Conservation (phyloP, 1,140 invertebrate species). For the Oryzaephilus surinamensis region DNA sequence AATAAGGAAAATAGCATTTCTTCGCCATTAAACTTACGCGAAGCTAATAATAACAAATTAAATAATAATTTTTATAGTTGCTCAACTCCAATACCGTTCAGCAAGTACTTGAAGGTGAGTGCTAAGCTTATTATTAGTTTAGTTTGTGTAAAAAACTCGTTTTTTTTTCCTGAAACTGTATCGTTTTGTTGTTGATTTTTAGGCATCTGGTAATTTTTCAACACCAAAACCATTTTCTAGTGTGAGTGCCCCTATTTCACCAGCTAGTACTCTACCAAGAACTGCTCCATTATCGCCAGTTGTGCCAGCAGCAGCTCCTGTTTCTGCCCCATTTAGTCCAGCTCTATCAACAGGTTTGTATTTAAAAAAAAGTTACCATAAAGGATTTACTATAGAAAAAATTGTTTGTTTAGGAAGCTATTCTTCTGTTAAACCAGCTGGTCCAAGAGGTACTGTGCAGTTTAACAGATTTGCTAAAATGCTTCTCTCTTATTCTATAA, state of each 20-base stretch:
- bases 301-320: conserved; percentile 38
- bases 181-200: not conserved
- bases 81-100: conserved; percentile 20
- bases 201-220: conserved; percentile 11
- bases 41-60: conserved; percentile 16
- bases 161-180: not conserved
- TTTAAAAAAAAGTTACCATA: not conserved
- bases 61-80: conserved; percentile 20
- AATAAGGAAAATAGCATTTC: conserved; percentile 10
- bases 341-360: conserved; percentile 28
- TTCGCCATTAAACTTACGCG: conserved; percentile 8
- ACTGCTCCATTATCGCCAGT: conserved; percentile 37
- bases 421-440: conserved; percentile 30
- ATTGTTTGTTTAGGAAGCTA: conserved; percentile 28
- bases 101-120: conserved; percentile 26
- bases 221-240: conserved; percentile 50
- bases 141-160: not conserved
- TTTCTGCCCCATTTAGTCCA: conserved; percentile 30
- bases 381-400: not conserved
- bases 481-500: conserved; percentile 10
- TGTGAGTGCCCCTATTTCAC: conserved; percentile 35
- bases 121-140: not conserved
- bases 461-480: conserved; percentile 15
- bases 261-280: conserved; percentile 35
- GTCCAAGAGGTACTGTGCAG: conserved; percentile 33